Evolutionary conservation across 2,797 vertebrate genomes (phyloP), one percentile per base, ranked within the genome.

Genomic region (Brachyalestes nurse): DNA sequence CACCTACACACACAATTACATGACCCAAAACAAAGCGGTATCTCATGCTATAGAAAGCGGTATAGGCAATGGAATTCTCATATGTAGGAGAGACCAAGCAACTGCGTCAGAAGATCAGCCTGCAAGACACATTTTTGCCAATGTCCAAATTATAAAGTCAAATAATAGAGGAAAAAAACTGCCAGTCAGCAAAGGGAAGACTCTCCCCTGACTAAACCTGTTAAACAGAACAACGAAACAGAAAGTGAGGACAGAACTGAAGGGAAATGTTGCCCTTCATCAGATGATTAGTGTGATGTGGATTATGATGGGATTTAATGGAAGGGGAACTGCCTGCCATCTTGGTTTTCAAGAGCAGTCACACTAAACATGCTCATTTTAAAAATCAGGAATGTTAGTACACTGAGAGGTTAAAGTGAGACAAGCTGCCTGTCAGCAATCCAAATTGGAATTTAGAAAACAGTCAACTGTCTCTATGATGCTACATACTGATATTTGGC

Each of bases 281-380:
- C 34, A 58, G 53, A 25, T 25, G 53, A 75, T 14, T 45, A 42
- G 21, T 7, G 14, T 13, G 16, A 19, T 21, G 19, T 19, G 12
- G 53, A 73, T 73, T 73, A 72, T 34, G 53, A 60, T 8, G 12
- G 71, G 71, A 42, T 58, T 58, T 13, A 58, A 14, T 17, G 19
- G 21, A 70, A 47, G 53, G 67, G 69, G 25, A 57, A 49, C 21
- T 9, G 28, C 23, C 34, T 70, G 21, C 12, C 67, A 25, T 23
- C 23, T 70, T 25, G 19, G 13, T 34, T 38, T 57, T 49, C 53
- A 0, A 38, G 10, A n/a, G 71, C 23, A 2, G 14, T 42, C 19
- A 40, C 19, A 17, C 1, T 42, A n/a, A 58, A 45, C 10, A n/a
- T 4, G 19, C 28, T 6, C 17, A 25, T 0, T 25, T 9, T 55